Percentiles rank a stretch among this genome's conserved stretches.
phyloP scores from a whole-genome alignment of 1,140 invertebrate genomes.

The Drosophila elegans region DNA sequence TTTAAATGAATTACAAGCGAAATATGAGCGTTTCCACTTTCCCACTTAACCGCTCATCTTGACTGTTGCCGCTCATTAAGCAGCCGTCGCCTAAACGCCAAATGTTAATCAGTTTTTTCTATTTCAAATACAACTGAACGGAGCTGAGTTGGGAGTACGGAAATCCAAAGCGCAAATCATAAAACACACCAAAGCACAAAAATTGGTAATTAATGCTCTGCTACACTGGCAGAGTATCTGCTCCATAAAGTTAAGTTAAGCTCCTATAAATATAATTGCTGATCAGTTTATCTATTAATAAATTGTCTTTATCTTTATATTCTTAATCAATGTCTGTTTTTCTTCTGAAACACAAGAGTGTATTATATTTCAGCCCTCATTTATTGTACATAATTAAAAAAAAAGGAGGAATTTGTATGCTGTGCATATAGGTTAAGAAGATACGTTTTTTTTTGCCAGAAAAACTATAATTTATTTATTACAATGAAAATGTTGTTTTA shows the following conservation, averaged over 20 bases:
- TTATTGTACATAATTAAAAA: too few relatives aligned
- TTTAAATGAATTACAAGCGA: constrained; percentile 81
- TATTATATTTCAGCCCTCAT: too few relatives aligned
- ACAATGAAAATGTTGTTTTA: not conserved
- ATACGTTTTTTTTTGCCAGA: too few relatives aligned
- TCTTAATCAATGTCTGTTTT: too few relatives aligned
- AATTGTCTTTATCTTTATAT: too few relatives aligned
- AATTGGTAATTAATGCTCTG: constrained; percentile 68
- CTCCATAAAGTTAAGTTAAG: not conserved
- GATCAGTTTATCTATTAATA: too few relatives aligned
- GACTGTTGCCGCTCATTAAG: constrained; percentile 53
- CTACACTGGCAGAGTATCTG: constrained; percentile 5
- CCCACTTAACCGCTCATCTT: constrained; percentile 6
- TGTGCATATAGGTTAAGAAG: too few relatives aligned
- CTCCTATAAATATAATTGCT: too few relatives aligned
- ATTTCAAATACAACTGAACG: constrained; percentile 30
- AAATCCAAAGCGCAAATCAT: constrained; percentile 60
- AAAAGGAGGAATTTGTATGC: too few relatives aligned
- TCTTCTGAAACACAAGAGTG: too few relatives aligned
- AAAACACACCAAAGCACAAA: constrained; percentile 66
- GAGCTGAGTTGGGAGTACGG: not conserved
- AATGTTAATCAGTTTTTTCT: constrained; percentile 71
- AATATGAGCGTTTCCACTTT: constrained; percentile 57
- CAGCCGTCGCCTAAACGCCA: constrained; percentile 43
- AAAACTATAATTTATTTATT: too few relatives aligned